A percentile compares a stretch with the other conserved stretches of the same genome.
Evolutionary conservation across 2,888 invertebrate species (phyloP).

Genomic region (Lasioglossum calceatum): DNA sequence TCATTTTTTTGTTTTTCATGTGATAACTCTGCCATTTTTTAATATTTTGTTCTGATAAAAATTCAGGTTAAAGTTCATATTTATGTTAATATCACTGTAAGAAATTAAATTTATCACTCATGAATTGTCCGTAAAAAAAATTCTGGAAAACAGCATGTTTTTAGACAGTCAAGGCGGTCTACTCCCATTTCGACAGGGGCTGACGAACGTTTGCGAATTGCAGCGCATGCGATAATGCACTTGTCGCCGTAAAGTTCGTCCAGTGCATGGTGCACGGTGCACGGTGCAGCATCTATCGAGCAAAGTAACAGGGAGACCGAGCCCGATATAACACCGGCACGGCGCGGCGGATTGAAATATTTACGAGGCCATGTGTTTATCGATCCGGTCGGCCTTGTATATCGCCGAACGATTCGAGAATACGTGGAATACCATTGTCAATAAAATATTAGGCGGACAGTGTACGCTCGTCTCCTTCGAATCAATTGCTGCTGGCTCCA

Average conservation of each 20-base stretch:
- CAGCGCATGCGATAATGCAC: slow-evolving; percentile 16
- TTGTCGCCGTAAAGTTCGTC: background rate
- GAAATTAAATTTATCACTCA: background rate
- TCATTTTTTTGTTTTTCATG: too few relatives aligned
- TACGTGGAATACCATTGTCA: slow-evolving; percentile 40
- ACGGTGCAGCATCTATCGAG: background rate
- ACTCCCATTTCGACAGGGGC: background rate
- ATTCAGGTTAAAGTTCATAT: background rate
- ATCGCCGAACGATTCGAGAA: slow-evolving; percentile 37
- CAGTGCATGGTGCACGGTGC: slow-evolving; percentile 15
- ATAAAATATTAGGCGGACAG: slow-evolving; percentile 60
- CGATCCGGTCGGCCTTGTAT: slow-evolving; percentile 55
- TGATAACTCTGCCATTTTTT: background rate
- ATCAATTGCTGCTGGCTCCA: slow-evolving; percentile 13
- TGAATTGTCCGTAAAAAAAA: background rate
- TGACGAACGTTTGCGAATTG: slow-evolving; percentile 1
- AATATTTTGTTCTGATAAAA: background rate
- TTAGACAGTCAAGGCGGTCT: background rate
- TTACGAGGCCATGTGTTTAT: slow-evolving; percentile 68
- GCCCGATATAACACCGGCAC: slow-evolving; percentile 41
- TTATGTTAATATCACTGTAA: background rate
- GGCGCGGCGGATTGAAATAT: slow-evolving; percentile 66
- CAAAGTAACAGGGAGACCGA: slow-evolving; percentile 37
- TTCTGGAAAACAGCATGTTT: background rate
- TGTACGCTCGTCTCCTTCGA: slow-evolving; percentile 19